Evolutionary conservation across 2,113 vertebrate genomes (phyloP), one percentile per base, ranked within the genome.

Genomic region (Procavia capensis): DNA sequence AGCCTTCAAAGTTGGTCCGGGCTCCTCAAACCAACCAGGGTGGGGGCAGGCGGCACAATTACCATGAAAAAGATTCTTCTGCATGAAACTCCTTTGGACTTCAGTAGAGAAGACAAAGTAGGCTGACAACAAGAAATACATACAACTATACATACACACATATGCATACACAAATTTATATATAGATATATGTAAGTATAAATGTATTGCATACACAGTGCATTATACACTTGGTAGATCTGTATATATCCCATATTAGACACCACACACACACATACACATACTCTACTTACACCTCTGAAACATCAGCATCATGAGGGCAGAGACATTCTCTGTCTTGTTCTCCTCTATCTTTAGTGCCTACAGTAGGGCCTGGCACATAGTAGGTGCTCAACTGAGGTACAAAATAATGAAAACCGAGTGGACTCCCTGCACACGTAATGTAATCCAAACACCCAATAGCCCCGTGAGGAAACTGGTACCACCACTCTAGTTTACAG

Each of bases 51-150:
- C 80, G 45, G 76, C 50, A 92, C 86, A 89, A 97, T 96, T 95
- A 96, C 92, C 86, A 85, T 68, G 91, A 96, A 93, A 97, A 88
- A 89, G 91, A 89, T 39, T 84, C 10, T 39, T 90, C 57, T 27
- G 57, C 79, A 84, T 64, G 64, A 96, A 76, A 86, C 16, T 45
- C 41, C 36, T 75, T 92, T 41, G 27, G 41, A 91, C 45, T 75
- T 93, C 45, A 82, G 76, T 50, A 43, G 45, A 50, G 34, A 86
- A 64, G 64, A 75, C 3, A 43, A 84, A 91, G 91, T 61, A 83
- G 61, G 47, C 76, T 92, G 72, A 39, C 16, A 75, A 80, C 29
- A 68, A 43, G 61, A 83, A 90, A 88, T 10, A 66, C 29, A 63
- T 63, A 63, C 61, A 63, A 59, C 57, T 24, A 59, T 24, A 59